Base-by-base conservation (phyloP, 2,888 invertebrate species). In the Allolobophora icterica region DNA sequence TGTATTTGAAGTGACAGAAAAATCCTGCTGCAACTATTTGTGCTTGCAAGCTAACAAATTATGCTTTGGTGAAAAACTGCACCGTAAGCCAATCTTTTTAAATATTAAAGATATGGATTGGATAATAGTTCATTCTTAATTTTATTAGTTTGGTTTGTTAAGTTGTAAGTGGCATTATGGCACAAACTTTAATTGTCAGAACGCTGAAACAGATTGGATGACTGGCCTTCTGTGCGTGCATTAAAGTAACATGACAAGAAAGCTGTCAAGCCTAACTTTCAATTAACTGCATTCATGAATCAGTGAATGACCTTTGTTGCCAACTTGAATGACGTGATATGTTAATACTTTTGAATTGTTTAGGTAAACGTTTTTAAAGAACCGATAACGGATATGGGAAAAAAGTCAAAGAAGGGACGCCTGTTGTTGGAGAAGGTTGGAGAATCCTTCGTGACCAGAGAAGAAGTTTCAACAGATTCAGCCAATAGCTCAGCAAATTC, bases 311-410 rank as follows among this genome's bases (percentile, higher is more conserved):
- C 5, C 42, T 17, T 1, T 17, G 42, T 42, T 42, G 42, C 15
- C 1, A 15, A 42, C 42, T 42, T 42, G 0, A 52, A 52, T 24
- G 52, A 24, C 24, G 52, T 52, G 21, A 52, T 52, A 52, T 52
- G 52, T 24, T 52, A 71, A n/a, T 71, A 71, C 30, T 71, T 30
- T 71, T n/a, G 5, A 71, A 71, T 71, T 71, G n/a, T n/a, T 4
- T 71, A 96, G 95, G 94, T 95, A 33, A 94, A 96, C 93, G 96
- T 96, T n/a, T 96, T 94, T 94, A 96, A 96, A 93, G 93, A 96
- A 33, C 96, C 96, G 87, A 94, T 96, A 89, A 96, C 96, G 33
- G 96, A 96, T 93, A 89, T 92, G 0, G 95, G 95, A 4, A 96
- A 96, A 93, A 95, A 94, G 90, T 96, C 96, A 91, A 96, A 96